Conservation (phyloP, 2,888 invertebrate species). For the Hedya salicella region DNA sequence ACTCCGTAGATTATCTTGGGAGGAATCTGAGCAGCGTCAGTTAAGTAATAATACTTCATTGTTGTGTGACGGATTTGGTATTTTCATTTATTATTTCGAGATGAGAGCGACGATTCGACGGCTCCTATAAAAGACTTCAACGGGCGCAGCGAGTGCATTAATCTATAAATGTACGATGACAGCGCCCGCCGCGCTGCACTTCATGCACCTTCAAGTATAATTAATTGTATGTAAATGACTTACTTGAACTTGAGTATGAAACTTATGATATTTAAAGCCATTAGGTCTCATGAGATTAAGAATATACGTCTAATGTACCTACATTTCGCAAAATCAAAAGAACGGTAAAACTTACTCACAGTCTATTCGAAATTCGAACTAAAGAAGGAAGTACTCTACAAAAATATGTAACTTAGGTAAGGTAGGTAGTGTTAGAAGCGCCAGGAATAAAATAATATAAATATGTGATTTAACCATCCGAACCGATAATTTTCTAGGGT, state of each 20-base stretch:
- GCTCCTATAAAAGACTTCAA: constrained; percentile 67
- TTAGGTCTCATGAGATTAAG: too few species aligned
- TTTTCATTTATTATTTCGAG: constrained; percentile 56
- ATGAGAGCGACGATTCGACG: constrained; percentile 40
- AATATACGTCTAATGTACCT: too few species aligned
- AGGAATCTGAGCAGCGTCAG: constrained; percentile 56
- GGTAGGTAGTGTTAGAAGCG: too few species aligned
- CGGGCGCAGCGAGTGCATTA: constrained; percentile 48
- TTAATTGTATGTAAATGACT: constrained; percentile 10
- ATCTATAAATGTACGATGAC: constrained; percentile 11
- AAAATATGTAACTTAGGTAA: too few species aligned
- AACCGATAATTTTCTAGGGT: too few species aligned
- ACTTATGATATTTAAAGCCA: not conserved
- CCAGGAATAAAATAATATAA: too few species aligned
- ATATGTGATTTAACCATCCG: too few species aligned
- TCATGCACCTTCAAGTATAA: not conserved
- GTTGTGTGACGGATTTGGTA: constrained; percentile 68
- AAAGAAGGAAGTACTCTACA: too few species aligned
- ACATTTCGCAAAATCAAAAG: too few species aligned
- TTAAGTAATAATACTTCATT: constrained; percentile 62
- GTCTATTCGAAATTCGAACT: too few species aligned
- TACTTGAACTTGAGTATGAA: constrained; percentile 1
- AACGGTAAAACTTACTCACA: not conserved
- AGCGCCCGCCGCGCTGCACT: constrained; percentile 5
- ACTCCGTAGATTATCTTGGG: constrained; percentile 56